Percentiles rank a stretch among this genome's conserved stretches.
Conservation (phyloP, 1,140 invertebrate genomes). For the Leptopilina clavipes region DNA sequence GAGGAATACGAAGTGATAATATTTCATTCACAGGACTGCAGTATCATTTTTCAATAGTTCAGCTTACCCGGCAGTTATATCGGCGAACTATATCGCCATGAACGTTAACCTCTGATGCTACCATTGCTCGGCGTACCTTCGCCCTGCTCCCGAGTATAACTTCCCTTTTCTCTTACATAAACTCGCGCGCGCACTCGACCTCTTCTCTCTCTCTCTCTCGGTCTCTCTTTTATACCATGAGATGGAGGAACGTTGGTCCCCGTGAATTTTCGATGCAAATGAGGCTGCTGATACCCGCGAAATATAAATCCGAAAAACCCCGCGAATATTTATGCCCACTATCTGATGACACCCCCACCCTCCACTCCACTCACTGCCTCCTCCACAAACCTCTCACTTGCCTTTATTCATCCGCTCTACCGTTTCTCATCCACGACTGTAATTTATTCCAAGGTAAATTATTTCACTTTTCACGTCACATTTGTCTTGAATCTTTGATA, state of each 20-base stretch:
- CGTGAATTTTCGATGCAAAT: slow-evolving; percentile 73
- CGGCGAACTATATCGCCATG: slow-evolving; percentile 62
- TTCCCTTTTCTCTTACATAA: slow-evolving; percentile 1
- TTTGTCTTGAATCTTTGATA: slow-evolving; percentile 29
- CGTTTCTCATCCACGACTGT: not conserved
- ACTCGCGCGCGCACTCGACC: too few species aligned
- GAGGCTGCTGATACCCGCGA: slow-evolving; percentile 70
- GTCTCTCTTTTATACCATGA: slow-evolving; percentile 9
- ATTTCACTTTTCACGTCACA: slow-evolving; percentile 24
- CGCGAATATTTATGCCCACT: slow-evolving; percentile 72
- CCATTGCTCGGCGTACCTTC: not conserved
- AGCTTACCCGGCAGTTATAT: slow-evolving; percentile 62
- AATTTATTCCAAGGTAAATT: slow-evolving; percentile 26
- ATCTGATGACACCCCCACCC: slow-evolving; percentile 58
- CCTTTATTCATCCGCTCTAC: not conserved
- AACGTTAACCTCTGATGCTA: slow-evolving; percentile 53
- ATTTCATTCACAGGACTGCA: slow-evolving; percentile 67
- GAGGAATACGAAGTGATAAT: slow-evolving; percentile 63
- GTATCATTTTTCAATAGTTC: slow-evolving; percentile 72
- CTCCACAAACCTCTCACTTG: slow-evolving; percentile 48
- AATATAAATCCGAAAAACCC: slow-evolving; percentile 73
- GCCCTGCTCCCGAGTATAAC: slow-evolving; percentile 28
- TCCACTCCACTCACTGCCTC: too few species aligned
- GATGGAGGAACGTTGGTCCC: slow-evolving; percentile 53
- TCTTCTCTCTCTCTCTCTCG: slow-evolving; percentile 34